Evolutionary conservation across 2,797 vertebrate species (phyloP), one percentile per base, ranked within the genome.

Genomic region (Orientallactaga sibirica): DNA sequence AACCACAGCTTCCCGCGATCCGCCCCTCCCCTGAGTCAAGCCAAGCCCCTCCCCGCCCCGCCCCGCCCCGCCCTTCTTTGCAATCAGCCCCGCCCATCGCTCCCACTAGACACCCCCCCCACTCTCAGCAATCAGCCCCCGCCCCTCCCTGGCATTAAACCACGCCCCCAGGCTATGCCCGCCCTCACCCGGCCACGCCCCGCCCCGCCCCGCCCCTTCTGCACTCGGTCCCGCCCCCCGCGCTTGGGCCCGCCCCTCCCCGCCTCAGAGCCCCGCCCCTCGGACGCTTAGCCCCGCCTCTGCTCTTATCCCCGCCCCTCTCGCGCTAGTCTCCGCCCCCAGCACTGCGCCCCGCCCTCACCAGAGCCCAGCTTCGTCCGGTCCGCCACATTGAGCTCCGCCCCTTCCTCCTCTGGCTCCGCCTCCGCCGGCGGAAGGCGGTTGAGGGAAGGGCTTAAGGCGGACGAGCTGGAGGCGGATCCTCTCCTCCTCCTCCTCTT

Each of bases 201-300:
- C 24, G 25, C 6, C 80, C 9, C 5, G 22, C 24, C 29, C 27
- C 4, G 68, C 20, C 52, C 41, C 22, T 64, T 1, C 76, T 5
- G 22, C 27, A 16, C 33, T 18, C 52, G 5, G 52, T 15, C 12
- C 37, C 64, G 7, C 29, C 48, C 24, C 64, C n/a, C n/a, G n/a
- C n/a, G n/a, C n/a, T n/a, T n/a, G n/a, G n/a, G n/a, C n/a, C n/a
- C n/a, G n/a, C n/a, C n/a, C n/a, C n/a, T 25, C 0, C 22, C 67
- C 3, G 6, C 22, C 75, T 0, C 85, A 7, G 10, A 9, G 68
- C 66, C 12, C 43, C 79, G 41, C 74, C 68, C 74, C 41, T 14
- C 3, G 0, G 1, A 14, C 19, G 16, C 41, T 8, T 18, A 4
- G 58, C n/a, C 8, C n/a, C 14, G 33, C 33, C 19, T 10, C 29